Evolutionary conservation across 2,797 vertebrate species (phyloP).

Genomic region (Ispidina picta): DNA sequence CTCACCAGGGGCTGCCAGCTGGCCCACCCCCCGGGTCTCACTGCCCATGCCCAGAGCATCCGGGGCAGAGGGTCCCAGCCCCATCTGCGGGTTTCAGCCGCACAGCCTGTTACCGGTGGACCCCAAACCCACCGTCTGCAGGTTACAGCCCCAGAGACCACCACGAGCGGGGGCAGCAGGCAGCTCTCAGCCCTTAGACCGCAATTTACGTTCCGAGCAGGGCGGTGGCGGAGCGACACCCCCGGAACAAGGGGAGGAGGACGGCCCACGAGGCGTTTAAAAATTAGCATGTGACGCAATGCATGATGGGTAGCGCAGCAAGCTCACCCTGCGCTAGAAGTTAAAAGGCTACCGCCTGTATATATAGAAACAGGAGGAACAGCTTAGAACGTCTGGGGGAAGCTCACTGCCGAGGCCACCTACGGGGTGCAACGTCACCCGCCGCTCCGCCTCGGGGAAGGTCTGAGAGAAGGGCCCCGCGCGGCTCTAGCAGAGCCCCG

Average conservation of each 20-base stretch:
- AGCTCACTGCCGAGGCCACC: conserved; percentile 54
- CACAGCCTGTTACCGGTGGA: neutral
- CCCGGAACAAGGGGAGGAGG: too few species aligned
- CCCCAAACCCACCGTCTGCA: too few species aligned
- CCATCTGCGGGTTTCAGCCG: too few species aligned
- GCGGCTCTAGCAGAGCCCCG: conserved; percentile 24
- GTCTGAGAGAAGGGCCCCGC: conserved; percentile 45
- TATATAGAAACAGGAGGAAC: fast-evolving
- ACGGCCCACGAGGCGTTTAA: fast-evolving
- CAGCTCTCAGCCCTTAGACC: too few species aligned
- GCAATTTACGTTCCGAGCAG: neutral
- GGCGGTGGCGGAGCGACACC: too few species aligned
- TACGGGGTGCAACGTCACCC: conserved; percentile 47
- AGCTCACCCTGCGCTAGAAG: fast-evolving
- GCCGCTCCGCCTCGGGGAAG: conserved; percentile 34
- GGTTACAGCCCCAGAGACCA: too few species aligned
- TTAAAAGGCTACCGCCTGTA: fast-evolving
- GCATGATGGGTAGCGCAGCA: fast-evolving
- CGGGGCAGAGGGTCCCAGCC: neutral
- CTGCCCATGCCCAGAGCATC: neutral
- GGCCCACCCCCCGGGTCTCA: neutral
- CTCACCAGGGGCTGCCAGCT: neutral
- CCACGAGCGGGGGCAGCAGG: too few species aligned
- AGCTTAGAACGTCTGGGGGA: neutral
- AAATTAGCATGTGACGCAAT: fast-evolving